Evolutionary conservation across 2,888 invertebrate genomes (phyloP), one percentile per base, ranked within the genome.

Genomic region (Seira musarum): DNA sequence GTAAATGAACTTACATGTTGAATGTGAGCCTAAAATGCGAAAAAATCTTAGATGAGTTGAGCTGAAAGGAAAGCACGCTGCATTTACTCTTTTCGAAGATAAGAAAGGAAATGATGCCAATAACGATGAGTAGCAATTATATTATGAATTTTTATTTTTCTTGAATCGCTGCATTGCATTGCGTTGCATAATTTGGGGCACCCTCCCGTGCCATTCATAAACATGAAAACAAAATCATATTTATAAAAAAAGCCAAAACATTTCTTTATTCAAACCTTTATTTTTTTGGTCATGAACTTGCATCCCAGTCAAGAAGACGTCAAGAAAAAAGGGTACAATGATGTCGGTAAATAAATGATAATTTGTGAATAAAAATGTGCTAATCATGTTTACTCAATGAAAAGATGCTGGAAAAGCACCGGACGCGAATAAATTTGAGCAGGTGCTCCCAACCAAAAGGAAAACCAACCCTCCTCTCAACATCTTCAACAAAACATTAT

Each of bases 331-430:
- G 21, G 8, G 60, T 22, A 21, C 15, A 19, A 21, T 21, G 2
- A 60, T 21, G 21, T 49, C 64, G 66, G 46, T 15, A 40, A 69
- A 65, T 60, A 53, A 77, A 70, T 30, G 8, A 79, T 79, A 79
- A 72, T 79, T 79, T 79, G 79, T 79, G 79, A 68, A 73, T 46
- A 60, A 60, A 72, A 72, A 70, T 35, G 72, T 68, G 79, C 73
- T 79, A 79, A 79, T 73, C 67, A 73, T 73, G 79, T 68, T 73
- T 79, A 61, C 68, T 60, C 60, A 49, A n/a, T 8, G 49, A 21
- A 21, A 21, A 21, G 21, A 21, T 21, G 22, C 60, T 60, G 60
- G 60, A 60, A 60, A 22, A 60, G 22, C 10, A 21, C 60, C 60
- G 22, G 60, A 60, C 21, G 60, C 63, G 46, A 25, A 19, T 40